These are phyloP conservation scores for Forbesichthys papilliferus DNA, from an alignment of 2,113 vertebrate genomes.

Conservation along the genomic window DNA sequence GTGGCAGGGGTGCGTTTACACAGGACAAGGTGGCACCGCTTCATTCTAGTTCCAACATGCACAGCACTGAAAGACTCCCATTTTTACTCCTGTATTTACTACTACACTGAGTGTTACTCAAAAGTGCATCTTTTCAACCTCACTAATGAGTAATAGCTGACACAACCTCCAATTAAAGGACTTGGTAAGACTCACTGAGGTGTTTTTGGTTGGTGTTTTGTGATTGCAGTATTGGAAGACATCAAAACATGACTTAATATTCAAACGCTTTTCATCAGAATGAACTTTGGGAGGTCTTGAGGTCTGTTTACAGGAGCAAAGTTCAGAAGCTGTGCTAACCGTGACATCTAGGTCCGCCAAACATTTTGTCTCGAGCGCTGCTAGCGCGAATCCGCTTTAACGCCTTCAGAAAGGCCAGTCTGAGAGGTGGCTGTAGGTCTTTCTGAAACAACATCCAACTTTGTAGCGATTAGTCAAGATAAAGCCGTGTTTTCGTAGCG, in stretches of 20 bases:
- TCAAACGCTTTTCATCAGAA: constrained; percentile 7
- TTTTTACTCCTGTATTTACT: neutral
- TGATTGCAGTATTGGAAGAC: neutral
- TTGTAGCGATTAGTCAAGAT: constrained; percentile 88
- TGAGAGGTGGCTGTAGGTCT: constrained; percentile 41
- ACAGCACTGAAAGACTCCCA: neutral
- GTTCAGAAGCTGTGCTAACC: neutral
- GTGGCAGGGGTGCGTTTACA: constrained; percentile 4
- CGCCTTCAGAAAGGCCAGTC: neutral
- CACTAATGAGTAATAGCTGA: neutral
- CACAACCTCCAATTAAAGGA: neutral
- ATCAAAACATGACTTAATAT: neutral
- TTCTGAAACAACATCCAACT: constrained; percentile 88
- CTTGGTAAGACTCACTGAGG: neutral
- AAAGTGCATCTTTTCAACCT: neutral
- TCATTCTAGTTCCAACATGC: neutral
- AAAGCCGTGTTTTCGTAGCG: constrained; percentile 85
- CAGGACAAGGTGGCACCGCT: constrained; percentile 1
- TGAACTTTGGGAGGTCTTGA: neutral
- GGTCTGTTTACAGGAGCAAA: neutral
- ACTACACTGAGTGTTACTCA: neutral
- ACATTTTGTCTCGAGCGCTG: neutral
- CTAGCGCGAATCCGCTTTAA: constrained; percentile 23
- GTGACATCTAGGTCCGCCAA: neutral
- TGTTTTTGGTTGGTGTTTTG: neutral